Evolutionary conservation across 2,888 invertebrate genomes (phyloP), one percentile per base, ranked within the genome.

Genomic region (Leistus spinibarbis): DNA sequence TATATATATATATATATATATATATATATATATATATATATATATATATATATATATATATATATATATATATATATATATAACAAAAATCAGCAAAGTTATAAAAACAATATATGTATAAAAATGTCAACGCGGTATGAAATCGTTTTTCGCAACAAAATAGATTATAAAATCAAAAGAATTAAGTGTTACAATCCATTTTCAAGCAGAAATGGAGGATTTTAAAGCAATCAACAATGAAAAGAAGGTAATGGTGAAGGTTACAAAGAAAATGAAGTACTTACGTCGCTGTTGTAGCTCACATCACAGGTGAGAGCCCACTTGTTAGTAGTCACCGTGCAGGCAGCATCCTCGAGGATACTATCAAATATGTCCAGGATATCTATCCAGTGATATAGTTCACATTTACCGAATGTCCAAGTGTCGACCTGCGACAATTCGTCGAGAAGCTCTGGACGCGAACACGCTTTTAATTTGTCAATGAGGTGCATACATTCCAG

Each of bases 381-480:
- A 85, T 94, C 93, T 77, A 94, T 93, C 95, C 95, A 95, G 84
- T 95, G 94, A 81, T 92, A 93, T 17, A 95, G 85, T 85, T 95
- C 95, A 84, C 94, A 95, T 88, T 95, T 95, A 69, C 94, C 95
- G 85, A 92, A 95, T 24, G 93, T 93, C 94, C 95, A 95, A 57
- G 92, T 91, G 80, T 92, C 93, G 78, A 95, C 91, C 79, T 90
- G 90, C 77, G 90, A 90, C 74, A 95, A 85, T 83, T 93, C 92
- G 65, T 89, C 87, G 1, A 92, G 85, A 76, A 95, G 86, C 81
- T 91, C 91, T 74, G 89, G 86, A 62, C 89, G 88, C 64, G 90
- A 90, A 81, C 91, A 91, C 78, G 88, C 88, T 80, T 91, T 90
- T 67, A 95, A 85, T 81, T 90, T 90, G 81, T 92, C 92, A 80